Conservation (phyloP, 2,888 invertebrate species). For the Epirrita christyi region DNA sequence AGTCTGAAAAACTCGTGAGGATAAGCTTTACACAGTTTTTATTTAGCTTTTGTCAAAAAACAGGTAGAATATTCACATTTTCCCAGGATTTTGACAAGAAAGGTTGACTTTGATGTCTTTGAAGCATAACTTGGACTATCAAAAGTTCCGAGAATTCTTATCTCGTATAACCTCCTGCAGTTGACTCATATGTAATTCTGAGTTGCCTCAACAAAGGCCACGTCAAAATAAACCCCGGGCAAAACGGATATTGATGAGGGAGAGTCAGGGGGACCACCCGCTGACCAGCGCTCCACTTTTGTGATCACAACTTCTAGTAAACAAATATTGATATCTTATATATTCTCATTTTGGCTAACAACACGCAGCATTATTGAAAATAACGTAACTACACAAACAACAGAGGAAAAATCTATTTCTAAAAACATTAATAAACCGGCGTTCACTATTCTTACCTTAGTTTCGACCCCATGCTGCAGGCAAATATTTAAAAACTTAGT, state of each 20-base stretch:
- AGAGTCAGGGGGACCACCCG: conserved; percentile 26
- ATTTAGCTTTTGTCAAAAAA: no score
- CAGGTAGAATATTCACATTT: neutral
- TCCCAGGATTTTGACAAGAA: neutral
- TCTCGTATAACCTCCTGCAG: conserved; percentile 20
- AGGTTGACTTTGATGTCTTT: conserved; percentile 18
- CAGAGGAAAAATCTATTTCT: no score
- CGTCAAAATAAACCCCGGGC: conserved; percentile 40
- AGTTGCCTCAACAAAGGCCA: conserved; percentile 36
- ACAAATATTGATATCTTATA: conserved; percentile 19
- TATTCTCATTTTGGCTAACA: conserved; percentile 1
- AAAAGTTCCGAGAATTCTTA: conserved; percentile 18
- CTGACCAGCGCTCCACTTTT: conserved; percentile 17
- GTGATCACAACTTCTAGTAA: conserved; percentile 21
- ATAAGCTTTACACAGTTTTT: no score
- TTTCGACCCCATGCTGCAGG: no score
- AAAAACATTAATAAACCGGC: no score
- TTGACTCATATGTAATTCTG: conserved; percentile 36
- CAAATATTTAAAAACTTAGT: no score
- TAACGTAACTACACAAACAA: neutral
- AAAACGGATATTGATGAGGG: conserved; percentile 44
- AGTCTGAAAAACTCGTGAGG: no score
- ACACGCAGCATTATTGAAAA: conserved; percentile 1
- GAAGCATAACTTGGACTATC: conserved; percentile 11
- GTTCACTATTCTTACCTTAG: no score